phyloP scores from a whole-genome alignment of 2,888 invertebrate species.

The Polymixis flavicincta region DNA sequence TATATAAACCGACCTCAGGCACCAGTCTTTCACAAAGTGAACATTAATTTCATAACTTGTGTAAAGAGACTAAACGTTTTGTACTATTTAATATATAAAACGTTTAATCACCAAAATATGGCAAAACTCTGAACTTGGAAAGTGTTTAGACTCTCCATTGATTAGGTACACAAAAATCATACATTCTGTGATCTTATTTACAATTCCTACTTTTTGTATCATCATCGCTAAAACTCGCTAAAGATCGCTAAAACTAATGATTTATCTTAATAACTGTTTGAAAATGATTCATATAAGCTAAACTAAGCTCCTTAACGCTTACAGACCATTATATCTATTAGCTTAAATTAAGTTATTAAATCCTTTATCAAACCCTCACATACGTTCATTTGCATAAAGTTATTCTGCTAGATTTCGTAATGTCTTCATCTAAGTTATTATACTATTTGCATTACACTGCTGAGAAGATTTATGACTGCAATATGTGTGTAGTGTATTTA shows the following conservation, averaged over 20 bases:
- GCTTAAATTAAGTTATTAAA: conserved; percentile 36
- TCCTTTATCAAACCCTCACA: conserved; percentile 47
- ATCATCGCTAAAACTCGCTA: neutral
- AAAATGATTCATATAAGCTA: neutral
- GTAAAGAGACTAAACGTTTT: no score
- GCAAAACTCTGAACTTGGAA: neutral
- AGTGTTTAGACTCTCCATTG: neutral
- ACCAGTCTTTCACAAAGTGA: no score
- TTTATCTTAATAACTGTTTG: neutral
- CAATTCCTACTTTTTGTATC: neutral
- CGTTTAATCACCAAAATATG: neutral
- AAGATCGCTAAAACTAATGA: neutral
- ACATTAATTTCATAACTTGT: no score
- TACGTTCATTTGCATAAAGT: conserved; percentile 50
- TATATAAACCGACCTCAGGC: no score
- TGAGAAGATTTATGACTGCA: conserved; percentile 20
- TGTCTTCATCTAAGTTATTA: conserved; percentile 30
- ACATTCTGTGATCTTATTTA: neutral
- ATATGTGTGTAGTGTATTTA: neutral
- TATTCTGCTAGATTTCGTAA: conserved; percentile 31
- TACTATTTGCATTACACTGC: conserved; percentile 18
- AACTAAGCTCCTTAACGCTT: neutral
- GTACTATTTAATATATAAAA: neutral
- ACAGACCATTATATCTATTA: conserved; percentile 13
- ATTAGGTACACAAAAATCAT: no score